Evolutionary conservation across 2,888 invertebrate genomes (phyloP).

Genomic region (Aproaerema taeniolella): DNA sequence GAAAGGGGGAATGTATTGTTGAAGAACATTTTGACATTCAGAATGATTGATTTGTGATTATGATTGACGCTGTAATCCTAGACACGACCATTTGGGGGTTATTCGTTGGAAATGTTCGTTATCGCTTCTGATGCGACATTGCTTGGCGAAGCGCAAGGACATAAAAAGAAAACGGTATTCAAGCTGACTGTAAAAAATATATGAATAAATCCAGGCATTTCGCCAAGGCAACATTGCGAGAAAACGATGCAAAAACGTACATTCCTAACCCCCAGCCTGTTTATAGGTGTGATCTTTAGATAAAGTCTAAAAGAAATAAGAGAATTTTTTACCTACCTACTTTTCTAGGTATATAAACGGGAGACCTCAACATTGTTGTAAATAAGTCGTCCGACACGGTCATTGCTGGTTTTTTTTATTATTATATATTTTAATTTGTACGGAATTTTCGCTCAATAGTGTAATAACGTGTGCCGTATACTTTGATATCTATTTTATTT

Average conservation of each 20-base stretch:
- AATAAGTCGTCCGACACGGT: constrained; percentile 1
- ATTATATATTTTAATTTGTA: neutral
- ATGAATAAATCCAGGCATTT: neutral
- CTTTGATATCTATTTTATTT: too few relatives aligned
- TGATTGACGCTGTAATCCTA: constrained; percentile 44
- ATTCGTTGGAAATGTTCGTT: constrained; percentile 1
- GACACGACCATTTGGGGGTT: constrained; percentile 51
- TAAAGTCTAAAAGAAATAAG: constrained; percentile 48
- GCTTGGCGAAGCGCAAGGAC: neutral
- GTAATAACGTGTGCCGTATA: neutral
- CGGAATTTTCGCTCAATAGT: constrained; percentile 1
- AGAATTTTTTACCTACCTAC: constrained; percentile 64
- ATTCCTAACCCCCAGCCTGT: constrained; percentile 3
- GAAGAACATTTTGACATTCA: constrained; percentile 41
- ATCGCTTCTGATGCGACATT: neutral
- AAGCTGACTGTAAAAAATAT: neutral
- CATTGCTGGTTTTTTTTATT: neutral
- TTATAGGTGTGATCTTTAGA: constrained; percentile 35
- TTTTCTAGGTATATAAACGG: constrained; percentile 53
- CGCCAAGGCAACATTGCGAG: neutral
- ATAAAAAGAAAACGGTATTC: neutral
- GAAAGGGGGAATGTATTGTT: constrained; percentile 55
- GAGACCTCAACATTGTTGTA: constrained; percentile 50
- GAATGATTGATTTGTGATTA: constrained; percentile 37
- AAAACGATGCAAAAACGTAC: constrained; percentile 1